These are phyloP conservation scores for Malurus cyaneus DNA, from an alignment of 2,113 vertebrate genomes.

Conservation along the genomic window DNA sequence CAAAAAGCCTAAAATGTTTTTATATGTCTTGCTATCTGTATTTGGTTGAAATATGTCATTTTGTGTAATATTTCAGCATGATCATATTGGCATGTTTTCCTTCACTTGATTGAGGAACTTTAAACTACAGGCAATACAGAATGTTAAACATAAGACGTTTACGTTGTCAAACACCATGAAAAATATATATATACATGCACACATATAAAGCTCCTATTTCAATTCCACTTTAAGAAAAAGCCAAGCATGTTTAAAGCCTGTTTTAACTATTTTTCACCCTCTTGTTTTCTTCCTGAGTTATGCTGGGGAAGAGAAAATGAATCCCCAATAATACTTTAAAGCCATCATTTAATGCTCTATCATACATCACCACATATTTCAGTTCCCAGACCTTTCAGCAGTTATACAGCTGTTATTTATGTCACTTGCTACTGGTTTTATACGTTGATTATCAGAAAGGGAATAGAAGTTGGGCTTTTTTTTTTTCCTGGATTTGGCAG, in stretches of 20 bases:
- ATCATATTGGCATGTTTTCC: background rate
- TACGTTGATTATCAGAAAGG: conserved; percentile 32
- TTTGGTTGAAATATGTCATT: background rate
- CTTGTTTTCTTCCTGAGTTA: background rate
- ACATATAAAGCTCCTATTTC: background rate
- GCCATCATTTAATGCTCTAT: background rate
- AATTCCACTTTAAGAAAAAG: background rate
- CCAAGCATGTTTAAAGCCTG: background rate
- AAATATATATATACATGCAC: background rate
- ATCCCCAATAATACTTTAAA: conserved; percentile 41
- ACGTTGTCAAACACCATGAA: background rate
- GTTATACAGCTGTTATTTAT: conserved; percentile 23
- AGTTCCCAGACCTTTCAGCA: background rate
- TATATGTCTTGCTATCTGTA: background rate
- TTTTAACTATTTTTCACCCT: background rate
- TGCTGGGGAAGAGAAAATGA: background rate
- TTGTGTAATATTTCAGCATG: background rate
- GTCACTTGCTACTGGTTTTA: conserved; percentile 4
- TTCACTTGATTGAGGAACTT: background rate
- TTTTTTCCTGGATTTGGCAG: background rate
- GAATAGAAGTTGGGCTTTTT: background rate
- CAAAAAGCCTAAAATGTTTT: background rate
- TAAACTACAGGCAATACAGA: background rate
- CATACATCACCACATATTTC: background rate
- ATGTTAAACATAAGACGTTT: background rate